phyloP scores from a whole-genome alignment of 92 coral and sea anemone genomes.

The Epizoanthus fatuus region DNA sequence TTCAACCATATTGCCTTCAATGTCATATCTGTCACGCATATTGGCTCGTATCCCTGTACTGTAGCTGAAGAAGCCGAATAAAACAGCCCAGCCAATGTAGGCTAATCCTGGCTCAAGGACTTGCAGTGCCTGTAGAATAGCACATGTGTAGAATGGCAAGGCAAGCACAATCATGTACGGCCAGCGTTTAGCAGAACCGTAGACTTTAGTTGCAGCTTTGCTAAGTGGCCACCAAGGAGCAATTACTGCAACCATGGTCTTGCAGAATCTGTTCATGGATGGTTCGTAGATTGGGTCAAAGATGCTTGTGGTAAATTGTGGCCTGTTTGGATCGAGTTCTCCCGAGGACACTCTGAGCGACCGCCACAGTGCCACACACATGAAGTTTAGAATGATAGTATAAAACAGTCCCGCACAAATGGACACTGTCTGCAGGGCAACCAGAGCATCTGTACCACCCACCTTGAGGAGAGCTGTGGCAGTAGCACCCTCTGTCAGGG shows the following conservation, averaged over 20 bases:
- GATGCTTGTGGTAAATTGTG: conserved; percentile 76
- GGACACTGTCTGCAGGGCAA: conserved; percentile 82
- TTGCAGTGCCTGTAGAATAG: conserved; percentile 73
- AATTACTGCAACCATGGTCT: conserved; percentile 63
- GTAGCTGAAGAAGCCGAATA: conserved; percentile 84
- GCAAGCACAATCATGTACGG: conserved; percentile 82
- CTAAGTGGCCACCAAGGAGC: conserved; percentile 92
- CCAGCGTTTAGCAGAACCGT: conserved; percentile 48
- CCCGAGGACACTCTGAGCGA: conserved; percentile 73
- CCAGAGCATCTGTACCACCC: conserved; percentile 75
- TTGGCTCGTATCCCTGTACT: conserved; percentile 78
- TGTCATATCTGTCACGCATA: conserved; percentile 72
- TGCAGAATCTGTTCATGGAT: conserved; percentile 43
- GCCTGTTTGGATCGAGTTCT: conserved; percentile 72
- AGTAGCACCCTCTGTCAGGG: conserved; percentile 78
- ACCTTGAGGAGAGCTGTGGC: conserved; percentile 86
- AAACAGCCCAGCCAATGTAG: conserved; percentile 86
- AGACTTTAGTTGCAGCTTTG: conserved; percentile 81
- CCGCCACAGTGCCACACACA: conserved; percentile 85
- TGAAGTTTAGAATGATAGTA: conserved; percentile 75
- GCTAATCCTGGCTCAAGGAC: conserved; percentile 75
- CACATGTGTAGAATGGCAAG: conserved; percentile 83
- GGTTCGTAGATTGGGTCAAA: conserved; percentile 74
- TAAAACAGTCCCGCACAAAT: conserved; percentile 79
- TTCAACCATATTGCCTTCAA: conserved; percentile 74